Base-by-base conservation (phyloP, 2,888 invertebrate genomes). In the Cosmia pyralina region DNA sequence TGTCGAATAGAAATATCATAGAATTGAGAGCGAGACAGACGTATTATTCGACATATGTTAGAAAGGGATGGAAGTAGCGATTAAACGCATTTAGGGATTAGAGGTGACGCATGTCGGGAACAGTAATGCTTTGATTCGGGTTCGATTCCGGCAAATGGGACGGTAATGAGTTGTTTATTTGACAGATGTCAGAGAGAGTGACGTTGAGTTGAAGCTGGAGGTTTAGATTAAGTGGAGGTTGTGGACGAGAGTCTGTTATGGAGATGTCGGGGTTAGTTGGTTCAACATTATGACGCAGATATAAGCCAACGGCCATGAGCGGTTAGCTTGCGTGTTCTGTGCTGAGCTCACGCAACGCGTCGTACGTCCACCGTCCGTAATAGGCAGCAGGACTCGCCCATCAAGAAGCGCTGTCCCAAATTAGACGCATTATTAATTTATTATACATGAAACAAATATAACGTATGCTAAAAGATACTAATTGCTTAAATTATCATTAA, bases 121-220 rank as follows among this genome's bases (percentile, higher is more conserved):
- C 92, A 92, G 85, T 88, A 86, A 89, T 88, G 90, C 87, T 86
- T 87, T 86, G 89, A 89, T 88, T 86, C 87, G 87, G 87, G 88
- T 85, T 88, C 86, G 88, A 88, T 87, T 89, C 89, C 88, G 78
- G 52, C 72, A 87, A 90, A 90, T 89, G 81, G 88, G 89, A 82
- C 88, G 83, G 88, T 93, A 92, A 93, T 93, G 92, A 88, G 88
- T 92, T 93, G 93, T 94, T 94, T 93, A 91, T 87, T 85, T 94
- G 94, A 94, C 94, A 94, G 94, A 92, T 94, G 94, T 92, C 92
- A 90, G 72, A 15, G 17, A 75, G 75, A 86, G 85, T 88, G 88
- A 87, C 86, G 84, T 69, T 67, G 76, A 87, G 87, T 85, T 66
- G 66, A 48, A 48, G 64, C 57, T 48, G 10, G 67, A 65, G 72